Base-by-base conservation (phyloP, 2,113 vertebrate genomes). In the Tyrannus savana region DNA sequence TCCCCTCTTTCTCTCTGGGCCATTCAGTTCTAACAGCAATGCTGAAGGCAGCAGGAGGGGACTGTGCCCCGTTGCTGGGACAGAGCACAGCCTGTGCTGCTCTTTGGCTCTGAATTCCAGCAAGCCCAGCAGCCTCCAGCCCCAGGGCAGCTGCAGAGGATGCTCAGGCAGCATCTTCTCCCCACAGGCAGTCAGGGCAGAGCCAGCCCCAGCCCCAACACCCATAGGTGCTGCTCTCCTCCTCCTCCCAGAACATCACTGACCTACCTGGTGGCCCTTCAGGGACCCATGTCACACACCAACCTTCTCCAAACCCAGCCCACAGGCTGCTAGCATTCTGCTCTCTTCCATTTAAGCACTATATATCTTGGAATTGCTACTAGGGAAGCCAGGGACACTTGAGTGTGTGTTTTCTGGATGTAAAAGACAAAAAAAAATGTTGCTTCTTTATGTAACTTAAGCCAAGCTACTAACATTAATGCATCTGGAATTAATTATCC, bases 401-500 rank as follows among this genome's bases (percentile, higher is more conserved):
- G 35, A 75, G 83, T 25, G 3, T n/a, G 47, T 80, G 68, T 83
- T 72, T 77, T 62, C 84, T 78, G 73, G 85, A 93, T 50, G 86
- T 21, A 92, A 91, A 95, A 90, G 82, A 90, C 91, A 25, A 12
- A 53, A 76, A 76, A 71, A 80, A 47, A 27, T 1, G 24, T 31
- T 64, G 64, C 64, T 53, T 56, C 41, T 72, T 52, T 21, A 31
- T 37, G 89, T 21, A 77, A 77, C 58, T n/a, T 47, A 58, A 90
- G 94, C 80, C 95, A 89, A 92, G 75, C 73, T 81, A 76, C 76
- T 42, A 92, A 88, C 59, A 14, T 47, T 89, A 77, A 87, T 92
- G 89, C 91, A 97, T 92, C 92, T 96, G 94, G 93, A 96, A 89
- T 94, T 95, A 92, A 97, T 87, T 87, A 93, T 84, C 79, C 42